phyloP scores from a whole-genome alignment of 1,140 invertebrate species.

The Lucilia sericata region DNA sequence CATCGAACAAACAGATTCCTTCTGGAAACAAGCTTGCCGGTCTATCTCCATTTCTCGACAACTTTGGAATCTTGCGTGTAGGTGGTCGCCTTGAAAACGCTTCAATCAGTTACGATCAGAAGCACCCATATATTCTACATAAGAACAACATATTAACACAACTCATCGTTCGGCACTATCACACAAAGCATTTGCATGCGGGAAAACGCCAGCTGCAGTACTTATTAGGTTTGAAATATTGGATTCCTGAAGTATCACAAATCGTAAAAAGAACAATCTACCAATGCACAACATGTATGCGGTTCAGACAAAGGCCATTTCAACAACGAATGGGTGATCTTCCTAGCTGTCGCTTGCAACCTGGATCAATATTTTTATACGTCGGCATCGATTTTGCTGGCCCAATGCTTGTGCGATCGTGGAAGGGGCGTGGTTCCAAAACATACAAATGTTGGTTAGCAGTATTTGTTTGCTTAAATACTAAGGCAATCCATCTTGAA shows the following conservation, averaged over 20 bases:
- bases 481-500: slow-evolving; percentile 61
- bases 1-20: background rate
- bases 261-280: slow-evolving; percentile 33
- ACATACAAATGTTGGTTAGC: background rate
- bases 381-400: slow-evolving; percentile 32
- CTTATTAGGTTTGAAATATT: slow-evolving; percentile 37
- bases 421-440: slow-evolving; percentile 10
- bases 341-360: slow-evolving; percentile 19
- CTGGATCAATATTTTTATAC: slow-evolving; percentile 11
- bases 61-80: slow-evolving; percentile 32
- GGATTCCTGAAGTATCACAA: slow-evolving; percentile 17
- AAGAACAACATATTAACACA: slow-evolving; percentile 31
- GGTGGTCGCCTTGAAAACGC: slow-evolving; percentile 44
- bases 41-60: slow-evolving; percentile 36
- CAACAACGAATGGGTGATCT: slow-evolving; percentile 30
- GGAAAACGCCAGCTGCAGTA: slow-evolving; percentile 45
- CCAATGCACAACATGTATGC: slow-evolving; percentile 42
- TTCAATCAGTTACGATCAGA: slow-evolving; percentile 36
- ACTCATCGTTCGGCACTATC: slow-evolving; percentile 34
- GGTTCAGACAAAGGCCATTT: background rate
- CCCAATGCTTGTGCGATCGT: slow-evolving; percentile 10
- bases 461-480: slow-evolving; percentile 56
- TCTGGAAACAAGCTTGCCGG: background rate
- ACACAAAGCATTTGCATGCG: slow-evolving; percentile 37
- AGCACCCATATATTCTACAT: slow-evolving; percentile 37